Evolutionary conservation across 2,797 vertebrate species (phyloP).

Genomic region (Liparis tanakae): DNA sequence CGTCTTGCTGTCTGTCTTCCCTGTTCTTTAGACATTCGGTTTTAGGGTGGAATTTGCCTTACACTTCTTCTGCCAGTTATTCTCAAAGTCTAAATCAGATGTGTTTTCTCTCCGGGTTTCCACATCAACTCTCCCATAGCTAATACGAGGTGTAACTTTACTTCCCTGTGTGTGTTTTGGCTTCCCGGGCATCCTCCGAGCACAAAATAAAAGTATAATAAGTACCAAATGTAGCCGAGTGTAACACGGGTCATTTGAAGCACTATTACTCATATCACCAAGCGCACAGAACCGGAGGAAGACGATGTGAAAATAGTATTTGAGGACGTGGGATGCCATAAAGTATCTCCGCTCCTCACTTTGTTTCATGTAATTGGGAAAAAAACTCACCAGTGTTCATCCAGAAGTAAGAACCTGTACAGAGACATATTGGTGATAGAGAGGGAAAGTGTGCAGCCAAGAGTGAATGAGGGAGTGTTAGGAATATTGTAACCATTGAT

Average conservation of each 20-base stretch:
- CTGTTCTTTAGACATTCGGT: constrained; percentile 19
- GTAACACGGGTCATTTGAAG: constrained; percentile 35
- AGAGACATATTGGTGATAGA: constrained; percentile 43
- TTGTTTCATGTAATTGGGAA: constrained; percentile 59
- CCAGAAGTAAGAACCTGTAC: constrained; percentile 31
- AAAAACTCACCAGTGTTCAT: constrained; percentile 12
- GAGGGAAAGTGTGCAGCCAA: constrained; percentile 30
- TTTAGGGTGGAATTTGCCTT: constrained; percentile 48
- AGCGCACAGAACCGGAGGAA: constrained; percentile 2
- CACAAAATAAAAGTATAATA: constrained; percentile 45
- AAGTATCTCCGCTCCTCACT: constrained; percentile 32
- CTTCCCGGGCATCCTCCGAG: constrained; percentile 38
- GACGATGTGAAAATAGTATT: constrained; percentile 32
- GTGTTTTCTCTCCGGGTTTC: constrained; percentile 57
- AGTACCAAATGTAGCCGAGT: constrained; percentile 52
- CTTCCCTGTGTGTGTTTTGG: constrained; percentile 65
- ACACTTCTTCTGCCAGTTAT: constrained; percentile 53
- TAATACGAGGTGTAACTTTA: constrained; percentile 61
- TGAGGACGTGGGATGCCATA: constrained; percentile 36
- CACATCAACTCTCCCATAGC: constrained; percentile 50
- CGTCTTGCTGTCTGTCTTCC: not conserved
- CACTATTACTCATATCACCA: constrained; percentile 16
- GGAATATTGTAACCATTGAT: too few species aligned
- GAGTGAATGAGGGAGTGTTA: not conserved
- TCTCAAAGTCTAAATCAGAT: constrained; percentile 37